Conservation (phyloP, 2,888 invertebrate genomes). For the Pardosa pseudoannulata region DNA sequence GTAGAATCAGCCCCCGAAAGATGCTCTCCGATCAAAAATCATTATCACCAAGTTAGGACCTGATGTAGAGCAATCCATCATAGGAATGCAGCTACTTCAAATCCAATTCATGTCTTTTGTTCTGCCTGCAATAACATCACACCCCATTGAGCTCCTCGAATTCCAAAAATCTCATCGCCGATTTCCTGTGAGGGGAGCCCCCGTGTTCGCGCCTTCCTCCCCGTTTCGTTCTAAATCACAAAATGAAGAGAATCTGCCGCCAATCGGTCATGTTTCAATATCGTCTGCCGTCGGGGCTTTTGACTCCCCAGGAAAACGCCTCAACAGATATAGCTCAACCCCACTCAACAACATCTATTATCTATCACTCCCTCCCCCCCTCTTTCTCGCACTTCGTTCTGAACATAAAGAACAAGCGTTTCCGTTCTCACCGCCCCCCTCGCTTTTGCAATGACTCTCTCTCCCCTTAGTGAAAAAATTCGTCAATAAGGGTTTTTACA, state of each 20-base stretch:
- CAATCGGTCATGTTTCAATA: constrained; percentile 61
- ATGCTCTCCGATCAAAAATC: too few relatives aligned
- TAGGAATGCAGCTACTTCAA: not conserved
- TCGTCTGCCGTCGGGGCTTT: constrained; percentile 36
- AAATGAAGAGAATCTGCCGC: constrained; percentile 34
- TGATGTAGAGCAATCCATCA: not conserved
- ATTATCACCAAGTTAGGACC: not conserved
- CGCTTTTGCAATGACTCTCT: constrained; percentile 11
- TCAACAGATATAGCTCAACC: constrained; percentile 47
- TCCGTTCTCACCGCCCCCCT: constrained; percentile 30
- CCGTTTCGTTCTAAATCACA: constrained; percentile 33
- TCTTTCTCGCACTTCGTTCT: too few relatives aligned
- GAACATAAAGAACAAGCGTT: constrained; percentile 55
- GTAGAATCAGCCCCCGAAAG: too few relatives aligned
- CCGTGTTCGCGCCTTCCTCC: not conserved
- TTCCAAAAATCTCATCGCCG: constrained; percentile 21
- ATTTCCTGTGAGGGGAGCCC: not conserved
- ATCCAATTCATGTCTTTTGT: not conserved
- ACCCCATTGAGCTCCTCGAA: constrained; percentile 17
- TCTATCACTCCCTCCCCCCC: constrained; percentile 5
- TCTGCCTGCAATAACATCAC: constrained; percentile 5
- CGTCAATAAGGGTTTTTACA: constrained; percentile 33
- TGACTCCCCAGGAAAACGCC: constrained; percentile 43
- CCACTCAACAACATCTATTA: constrained; percentile 55
- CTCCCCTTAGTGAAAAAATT: constrained; percentile 32